Evolutionary conservation across 2,113 vertebrate genomes (phyloP), one percentile per base, ranked within the genome.

Genomic region (Nycticorax nycticorax): DNA sequence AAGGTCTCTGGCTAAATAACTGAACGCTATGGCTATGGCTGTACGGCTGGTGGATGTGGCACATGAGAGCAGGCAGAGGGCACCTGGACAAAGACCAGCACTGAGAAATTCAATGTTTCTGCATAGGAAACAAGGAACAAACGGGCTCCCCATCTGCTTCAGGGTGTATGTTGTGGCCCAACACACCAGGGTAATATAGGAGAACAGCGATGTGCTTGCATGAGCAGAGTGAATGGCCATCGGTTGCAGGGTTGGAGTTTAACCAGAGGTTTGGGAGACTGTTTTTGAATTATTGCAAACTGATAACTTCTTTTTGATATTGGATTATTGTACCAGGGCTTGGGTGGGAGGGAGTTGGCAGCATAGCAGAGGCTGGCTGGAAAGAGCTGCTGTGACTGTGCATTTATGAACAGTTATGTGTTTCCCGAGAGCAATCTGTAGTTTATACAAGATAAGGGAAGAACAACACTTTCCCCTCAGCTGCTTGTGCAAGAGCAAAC

Each of bases 401-500:
- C 5, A 0, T 73, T 94, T 91, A 33, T 75, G 75, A 92, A 69
- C 24, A 52, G 37, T 32, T 60, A 59, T 56, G 69, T 4, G 1
- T 84, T 96, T 97, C 88, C 85, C 0, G 71, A 82, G 69, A 63
- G 83, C 73, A 41, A 82, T 86, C 84, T 89, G 74, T 85, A 96
- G 87, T 73, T 96, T 90, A 96, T 91, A 73, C 64, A 95, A 95
- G 91, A 95, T 96, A 97, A 96, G 84, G 68, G 35, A 91, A 89
- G 86, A 93, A 62, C 6, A 89, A 60, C 62, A 66, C 78, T 94
- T 96, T 90, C 55, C 32, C 50, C 45, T 94, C 75, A 66, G 55
- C 55, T 84, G 63, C 48, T 95, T 94, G 64, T 78, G 92, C 76
- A 94, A 95, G 96, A 95, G 9, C 56, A 66, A 63, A 26, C 20